Evolutionary conservation across 2,797 vertebrate species (phyloP).

Genomic region (Cyclura pinguis): DNA sequence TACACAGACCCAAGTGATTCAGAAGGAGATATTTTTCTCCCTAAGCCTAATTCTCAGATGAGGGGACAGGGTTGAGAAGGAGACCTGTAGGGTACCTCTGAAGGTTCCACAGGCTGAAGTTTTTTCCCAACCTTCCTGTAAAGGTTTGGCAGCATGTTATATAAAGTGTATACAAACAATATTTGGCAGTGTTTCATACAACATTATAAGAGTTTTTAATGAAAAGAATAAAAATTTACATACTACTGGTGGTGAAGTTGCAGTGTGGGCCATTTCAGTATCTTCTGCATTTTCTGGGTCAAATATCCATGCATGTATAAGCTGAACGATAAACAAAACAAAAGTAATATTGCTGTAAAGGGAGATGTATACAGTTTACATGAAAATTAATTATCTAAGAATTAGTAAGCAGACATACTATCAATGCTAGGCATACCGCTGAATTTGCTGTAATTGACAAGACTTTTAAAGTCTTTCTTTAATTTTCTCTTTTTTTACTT

Average conservation of each 20-base stretch:
- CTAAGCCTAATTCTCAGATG: neutral
- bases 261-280: neutral
- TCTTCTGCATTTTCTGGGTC: conserved; percentile 62
- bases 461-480: neutral
- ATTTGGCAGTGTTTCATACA: too few relatives aligned
- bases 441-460: neutral
- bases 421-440: neutral
- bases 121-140: neutral
- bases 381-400: neutral
- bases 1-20: neutral
- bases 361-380: neutral
- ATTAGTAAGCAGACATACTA: neutral
- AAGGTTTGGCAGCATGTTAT: neutral
- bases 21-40: neutral
- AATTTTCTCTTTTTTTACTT: neutral
- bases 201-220: neutral
- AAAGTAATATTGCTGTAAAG: neutral
- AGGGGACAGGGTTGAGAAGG: neutral
- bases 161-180: neutral
- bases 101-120: neutral
- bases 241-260: conserved; percentile 48
- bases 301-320: conserved; percentile 46
- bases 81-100: neutral
- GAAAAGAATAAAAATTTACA: neutral
- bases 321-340: conserved; percentile 21